These are phyloP conservation scores for Acrocephalus kingi DNA, from an alignment of 2,113 vertebrate species.

Conservation along the genomic window DNA sequence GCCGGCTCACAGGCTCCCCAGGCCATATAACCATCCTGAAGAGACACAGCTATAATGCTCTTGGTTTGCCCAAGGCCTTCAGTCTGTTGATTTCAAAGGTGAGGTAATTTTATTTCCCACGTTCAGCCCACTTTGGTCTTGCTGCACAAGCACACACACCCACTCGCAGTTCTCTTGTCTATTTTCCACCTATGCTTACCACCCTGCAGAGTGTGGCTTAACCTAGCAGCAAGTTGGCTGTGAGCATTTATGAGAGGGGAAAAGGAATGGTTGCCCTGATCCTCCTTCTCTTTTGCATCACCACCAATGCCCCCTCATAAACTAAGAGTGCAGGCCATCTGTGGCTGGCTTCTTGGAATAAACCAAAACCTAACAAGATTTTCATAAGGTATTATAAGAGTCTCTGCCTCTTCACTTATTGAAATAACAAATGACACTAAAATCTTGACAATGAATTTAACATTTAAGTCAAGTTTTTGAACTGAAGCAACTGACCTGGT, in stretches of 20 bases:
- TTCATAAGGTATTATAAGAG: not conserved
- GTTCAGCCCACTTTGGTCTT: not conserved
- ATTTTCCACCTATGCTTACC: not conserved
- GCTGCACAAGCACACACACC: fast-evolving
- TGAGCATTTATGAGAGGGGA: not conserved
- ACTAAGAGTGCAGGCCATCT: not conserved
- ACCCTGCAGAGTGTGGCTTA: not conserved
- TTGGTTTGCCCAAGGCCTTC: not conserved
- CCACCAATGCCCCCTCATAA: not conserved
- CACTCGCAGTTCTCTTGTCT: not conserved
- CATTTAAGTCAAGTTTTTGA: not conserved
- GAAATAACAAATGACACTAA: not conserved
- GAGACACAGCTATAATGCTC: not conserved
- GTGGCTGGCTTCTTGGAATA: not conserved
- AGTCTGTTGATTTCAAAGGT: not conserved
- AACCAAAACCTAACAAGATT: not conserved
- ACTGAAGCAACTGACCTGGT: not conserved
- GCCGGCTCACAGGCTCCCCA: not conserved
- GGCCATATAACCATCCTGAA: not conserved
- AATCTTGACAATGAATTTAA: not conserved
- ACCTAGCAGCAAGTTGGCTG: not conserved
- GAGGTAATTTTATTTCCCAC: not conserved
- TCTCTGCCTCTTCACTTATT: not conserved
- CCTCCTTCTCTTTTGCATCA: not conserved
- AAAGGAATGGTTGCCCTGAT: not conserved